These are phyloP conservation scores for Babylonia areolata DNA, from an alignment of 1,140 invertebrate species.

Conservation along the genomic window DNA sequence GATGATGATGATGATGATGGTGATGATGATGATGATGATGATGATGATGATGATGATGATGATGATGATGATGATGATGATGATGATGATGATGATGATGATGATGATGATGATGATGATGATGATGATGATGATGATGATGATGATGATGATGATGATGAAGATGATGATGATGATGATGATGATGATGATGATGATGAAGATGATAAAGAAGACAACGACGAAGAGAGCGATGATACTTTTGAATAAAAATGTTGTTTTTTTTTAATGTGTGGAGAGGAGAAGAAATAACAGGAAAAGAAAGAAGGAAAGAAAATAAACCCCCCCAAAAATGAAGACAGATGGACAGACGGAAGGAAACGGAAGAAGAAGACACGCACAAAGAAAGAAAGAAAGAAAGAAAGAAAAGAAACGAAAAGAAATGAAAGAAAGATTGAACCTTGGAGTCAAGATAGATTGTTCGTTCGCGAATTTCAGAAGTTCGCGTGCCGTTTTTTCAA, in stretches of 20 bases:
- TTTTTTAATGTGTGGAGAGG: no score
- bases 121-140: slow-evolving; percentile 40
- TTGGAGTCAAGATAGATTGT: no score
- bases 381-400: no score
- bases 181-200: slow-evolving; percentile 21
- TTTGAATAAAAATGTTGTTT: background rate
- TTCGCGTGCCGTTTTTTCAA: no score
- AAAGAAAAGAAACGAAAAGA: no score
- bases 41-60: slow-evolving; percentile 39
- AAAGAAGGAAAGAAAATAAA: no score
- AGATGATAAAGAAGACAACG: background rate
- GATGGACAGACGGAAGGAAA: no score
- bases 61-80: slow-evolving; percentile 27
- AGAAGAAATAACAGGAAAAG: no score
- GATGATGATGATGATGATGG: slow-evolving; percentile 47
- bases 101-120: slow-evolving; percentile 9
- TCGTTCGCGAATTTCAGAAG: no score
- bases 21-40: slow-evolving; percentile 41
- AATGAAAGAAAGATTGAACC: no score
- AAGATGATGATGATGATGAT: slow-evolving; percentile 37
- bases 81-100: background rate
- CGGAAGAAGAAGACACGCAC: no score
- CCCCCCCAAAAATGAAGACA: no score
- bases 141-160: slow-evolving; percentile 42
- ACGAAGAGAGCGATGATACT: background rate